Evolutionary conservation across 2,888 invertebrate genomes (phyloP).

Genomic region (Monochamus alternatus): DNA sequence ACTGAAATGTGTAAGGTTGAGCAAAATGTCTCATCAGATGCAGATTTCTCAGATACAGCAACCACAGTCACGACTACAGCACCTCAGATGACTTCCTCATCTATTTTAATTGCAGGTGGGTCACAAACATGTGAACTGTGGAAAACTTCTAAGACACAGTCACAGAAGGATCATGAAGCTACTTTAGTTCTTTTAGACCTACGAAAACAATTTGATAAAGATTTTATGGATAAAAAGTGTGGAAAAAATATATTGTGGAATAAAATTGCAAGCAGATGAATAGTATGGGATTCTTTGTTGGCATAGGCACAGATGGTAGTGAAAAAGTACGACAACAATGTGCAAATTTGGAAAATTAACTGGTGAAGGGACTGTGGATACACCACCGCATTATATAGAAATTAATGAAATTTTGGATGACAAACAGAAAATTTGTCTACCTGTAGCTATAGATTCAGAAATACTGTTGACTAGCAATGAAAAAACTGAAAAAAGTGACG

Average conservation of each 20-base stretch:
- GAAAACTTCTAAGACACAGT: neutral
- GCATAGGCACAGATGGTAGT: neutral
- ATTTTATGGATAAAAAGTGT: conserved; percentile 7
- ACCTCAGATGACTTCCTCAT: neutral
- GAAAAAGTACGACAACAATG: neutral
- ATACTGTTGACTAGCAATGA: no score
- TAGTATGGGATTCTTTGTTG: neutral
- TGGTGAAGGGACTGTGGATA: neutral
- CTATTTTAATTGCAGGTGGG: neutral
- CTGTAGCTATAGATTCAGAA: conserved; percentile 3
- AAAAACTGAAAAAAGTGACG: conserved; percentile 1
- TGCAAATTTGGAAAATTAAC: neutral
- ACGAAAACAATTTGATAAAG: neutral
- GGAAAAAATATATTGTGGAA: neutral
- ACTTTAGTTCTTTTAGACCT: neutral
- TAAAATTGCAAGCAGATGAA: neutral
- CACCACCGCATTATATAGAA: neutral
- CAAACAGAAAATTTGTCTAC: conserved; percentile 1
- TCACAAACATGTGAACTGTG: neutral
- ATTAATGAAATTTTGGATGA: neutral
- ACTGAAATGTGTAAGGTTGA: neutral
- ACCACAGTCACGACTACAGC: neutral
- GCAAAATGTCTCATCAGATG: neutral
- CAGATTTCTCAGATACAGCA: neutral
- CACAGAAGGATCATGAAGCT: neutral